Evolutionary conservation across 2,888 invertebrate genomes (phyloP), one percentile per base, ranked within the genome.

Genomic region (Operophtera brumata): DNA sequence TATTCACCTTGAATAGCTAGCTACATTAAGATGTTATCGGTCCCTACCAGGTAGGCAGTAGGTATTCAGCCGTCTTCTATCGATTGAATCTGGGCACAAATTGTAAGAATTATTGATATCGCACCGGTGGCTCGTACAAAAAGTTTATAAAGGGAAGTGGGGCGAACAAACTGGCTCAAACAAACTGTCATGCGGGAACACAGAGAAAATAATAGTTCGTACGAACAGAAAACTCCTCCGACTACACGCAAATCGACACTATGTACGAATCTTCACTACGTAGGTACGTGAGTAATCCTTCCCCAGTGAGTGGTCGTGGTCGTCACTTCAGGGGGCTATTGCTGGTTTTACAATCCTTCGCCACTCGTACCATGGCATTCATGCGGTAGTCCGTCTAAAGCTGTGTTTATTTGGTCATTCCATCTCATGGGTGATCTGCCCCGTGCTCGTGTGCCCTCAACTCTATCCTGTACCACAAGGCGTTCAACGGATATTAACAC

Each of bases 101-200:
- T 81, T 79, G 82, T 77, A 81, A 86, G 86, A 86, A 86, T 86
- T 86, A 86, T 87, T 86, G 87, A 86, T 86, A 87, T 75, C 78
- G 71, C 76, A 66, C 71, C 69, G 69, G 73, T 69, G 76, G 78
- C 77, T 82, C 79, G 78, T 83, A 84, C 84, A 86, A 86, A 87
- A 88, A 88, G 79, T 86, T 87, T 86, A 80, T 83, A 84, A 86
- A 86, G 82, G 84, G 84, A 87, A 86, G 84, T 84, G 77, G 85
- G 84, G 83, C 86, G 82, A 78, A 80, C 87, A 84, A 89, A 89
- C 88, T 82, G 84, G 83, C 78, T 78, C 77, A 76, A 81, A 82
- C 84, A 85, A 88, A 87, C 76, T 88, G 88, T 85, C 78, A 81
- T 77, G 79, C 77, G 73, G 80, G 80, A 77, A 73, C 50, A 43